A percentile compares a stretch with the other conserved stretches of the same genome.
Evolutionary conservation across 2,888 invertebrate species (phyloP).

Genomic region (Trichopoda pennipes): DNA sequence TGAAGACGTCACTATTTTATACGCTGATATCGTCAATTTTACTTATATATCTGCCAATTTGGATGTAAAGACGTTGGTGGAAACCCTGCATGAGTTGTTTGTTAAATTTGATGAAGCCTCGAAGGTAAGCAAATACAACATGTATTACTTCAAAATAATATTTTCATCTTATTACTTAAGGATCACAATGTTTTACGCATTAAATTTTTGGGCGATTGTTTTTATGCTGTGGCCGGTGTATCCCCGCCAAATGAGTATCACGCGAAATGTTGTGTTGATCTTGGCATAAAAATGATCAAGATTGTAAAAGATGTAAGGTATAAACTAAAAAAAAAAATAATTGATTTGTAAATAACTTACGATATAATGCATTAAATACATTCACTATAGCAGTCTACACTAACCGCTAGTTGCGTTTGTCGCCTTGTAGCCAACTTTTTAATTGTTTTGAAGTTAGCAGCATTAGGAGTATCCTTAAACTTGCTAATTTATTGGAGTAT

Average conservation of each 20-base stretch:
- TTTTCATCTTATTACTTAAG: constrained; percentile 75
- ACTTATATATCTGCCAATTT: constrained; percentile 89
- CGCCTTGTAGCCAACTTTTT: no score
- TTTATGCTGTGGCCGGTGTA: constrained; percentile 94
- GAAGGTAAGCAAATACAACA: constrained; percentile 82
- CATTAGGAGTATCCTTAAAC: no score
- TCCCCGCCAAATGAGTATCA: constrained; percentile 89
- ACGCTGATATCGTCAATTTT: constrained; percentile 96
- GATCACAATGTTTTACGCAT: constrained; percentile 90
- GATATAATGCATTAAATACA: no score
- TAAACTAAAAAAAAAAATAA: no score
- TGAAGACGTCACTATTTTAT: constrained; percentile 93
- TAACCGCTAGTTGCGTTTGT: no score
- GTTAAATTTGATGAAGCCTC: constrained; percentile 95
- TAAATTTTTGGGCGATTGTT: constrained; percentile 96
- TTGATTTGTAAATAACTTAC: no score
- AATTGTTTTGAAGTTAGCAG: no score
- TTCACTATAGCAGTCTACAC: no score
- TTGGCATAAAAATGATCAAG: constrained; percentile 95
- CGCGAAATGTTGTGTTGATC: constrained; percentile 93
- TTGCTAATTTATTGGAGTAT: no score
- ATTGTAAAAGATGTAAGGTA: constrained; percentile 90
- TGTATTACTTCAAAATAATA: no score
- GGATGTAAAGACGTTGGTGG: constrained; percentile 90
- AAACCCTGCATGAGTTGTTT: constrained; percentile 94